Evolutionary conservation across 2,797 vertebrate genomes (phyloP), one percentile per base, ranked within the genome.

Genomic region (Anolis apletophallus): DNA sequence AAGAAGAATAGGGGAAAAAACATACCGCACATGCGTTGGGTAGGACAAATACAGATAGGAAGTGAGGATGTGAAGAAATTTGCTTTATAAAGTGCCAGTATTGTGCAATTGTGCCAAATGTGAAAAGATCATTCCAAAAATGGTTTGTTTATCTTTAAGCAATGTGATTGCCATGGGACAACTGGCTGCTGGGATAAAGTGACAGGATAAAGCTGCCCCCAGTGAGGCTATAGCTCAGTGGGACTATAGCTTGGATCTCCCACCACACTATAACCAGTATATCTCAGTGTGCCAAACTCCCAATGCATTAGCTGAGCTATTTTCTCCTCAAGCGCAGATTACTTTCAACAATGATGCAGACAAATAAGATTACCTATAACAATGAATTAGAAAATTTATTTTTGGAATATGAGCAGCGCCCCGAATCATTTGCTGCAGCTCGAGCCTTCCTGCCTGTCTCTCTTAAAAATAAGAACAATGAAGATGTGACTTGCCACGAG

Each of bases 381-480:
- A 54, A 26, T 14, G 8, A 55, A 10, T 67, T 78, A n/a, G 19
- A 26, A 10, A n/a, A 40, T 67, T 54, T 68, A 34, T 83, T 85
- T 83, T 89, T 79, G 85, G 36, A 77, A 61, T 34, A 67, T 29
- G 40, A 75, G 29, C 36, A 50, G 85, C 84, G 87, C 86, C 89
- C 50, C 67, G 57, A 92, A 88, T 75, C 78, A 67, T 52, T 91
- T 82, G 87, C 76, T 90, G 34, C 50, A 0, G 80, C 19, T 12
- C 88, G 82, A 88, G 74, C 52, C 19, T 91, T 93, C 85, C 91
- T 87, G 80, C 83, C 57, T 77, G 87, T 59, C 83, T 89, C 32
- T 85, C 88, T 94, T 85, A 90, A 88, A 93, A 92, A 93, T 80
- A 92, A 84, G 81, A 85, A 79, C 88, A 91, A 88, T 92, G 86